These are phyloP conservation scores for Dendrolimus punctatus DNA, from an alignment of 1,140 invertebrate genomes.

Conservation along the genomic window DNA sequence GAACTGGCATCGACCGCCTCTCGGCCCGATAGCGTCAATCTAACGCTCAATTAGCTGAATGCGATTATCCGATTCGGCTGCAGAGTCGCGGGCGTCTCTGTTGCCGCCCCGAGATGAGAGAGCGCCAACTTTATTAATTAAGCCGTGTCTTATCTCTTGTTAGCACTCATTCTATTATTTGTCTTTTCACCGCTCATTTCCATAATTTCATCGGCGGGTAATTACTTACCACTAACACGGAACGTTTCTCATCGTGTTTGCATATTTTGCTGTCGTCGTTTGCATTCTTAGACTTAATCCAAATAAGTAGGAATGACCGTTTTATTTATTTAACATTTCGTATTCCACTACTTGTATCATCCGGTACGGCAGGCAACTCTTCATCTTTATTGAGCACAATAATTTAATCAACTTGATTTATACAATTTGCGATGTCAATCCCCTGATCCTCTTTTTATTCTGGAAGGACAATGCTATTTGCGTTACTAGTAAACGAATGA, in stretches of 20 bases:
- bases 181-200: slow-evolving; percentile 70
- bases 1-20: slow-evolving; percentile 14
- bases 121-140: slow-evolving; percentile 71
- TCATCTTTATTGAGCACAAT: no score
- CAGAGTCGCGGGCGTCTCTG: slow-evolving; percentile 46
- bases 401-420: no score
- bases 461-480: no score
- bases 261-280: slow-evolving; percentile 52
- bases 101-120: slow-evolving; percentile 47
- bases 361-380: no score
- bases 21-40: slow-evolving; percentile 64
- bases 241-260: slow-evolving; percentile 54
- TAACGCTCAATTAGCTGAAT: slow-evolving; percentile 68
- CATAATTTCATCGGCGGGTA: slow-evolving; percentile 68
- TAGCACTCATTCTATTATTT: slow-evolving; percentile 72
- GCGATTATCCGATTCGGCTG: slow-evolving; percentile 65
- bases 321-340: slow-evolving; percentile 6
- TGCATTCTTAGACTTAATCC: slow-evolving; percentile 32
- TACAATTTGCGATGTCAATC: no score
- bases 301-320: slow-evolving; percentile 15
- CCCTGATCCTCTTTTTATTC: no score
- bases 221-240: slow-evolving; percentile 60
- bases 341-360: no score
- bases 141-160: slow-evolving; percentile 71
- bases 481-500: no score